Base-by-base conservation (phyloP, 2,888 invertebrate species). In the Augochlorella aurata region DNA sequence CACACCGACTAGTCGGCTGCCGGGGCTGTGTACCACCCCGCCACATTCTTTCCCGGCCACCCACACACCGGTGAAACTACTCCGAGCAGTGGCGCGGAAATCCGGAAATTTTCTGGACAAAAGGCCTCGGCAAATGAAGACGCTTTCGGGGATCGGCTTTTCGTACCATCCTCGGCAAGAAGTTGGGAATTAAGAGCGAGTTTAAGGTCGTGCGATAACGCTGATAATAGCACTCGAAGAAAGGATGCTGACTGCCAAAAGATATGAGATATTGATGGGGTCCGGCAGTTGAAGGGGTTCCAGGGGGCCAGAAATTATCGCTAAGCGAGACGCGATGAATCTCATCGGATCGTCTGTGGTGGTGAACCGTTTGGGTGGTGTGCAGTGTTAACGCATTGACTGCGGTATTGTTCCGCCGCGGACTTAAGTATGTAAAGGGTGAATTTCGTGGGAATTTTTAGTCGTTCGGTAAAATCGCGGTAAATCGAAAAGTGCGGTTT, bases 51-150 rank as follows among this genome's bases (percentile, higher is more conserved):
- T 16, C 21, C 47, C 14, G 5, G 47, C 4, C 66, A 29, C 47
- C 24, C n/a, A 72, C 58, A 78, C 66, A 61, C 58, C 24, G 12
- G 8, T 24, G 2, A 66, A 29, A 29, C 14, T 61, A 38, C 73
- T 50, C 18, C 3, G 49, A 21, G 65, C 82, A 66, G 66, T 12
- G 69, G 68, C 61, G 83, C 68, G 73, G 70, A 82, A 76, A 44
- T 79, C 66, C 61, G 47, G 69, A 75, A 82, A 82, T 82, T 83
- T 82, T 83, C 79, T 45, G 76, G 61, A 83, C 83, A 83, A 82
- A 82, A 76, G 83, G 52, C 24, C 67, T 3, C 14, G 70, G 77
- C 54, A 69, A 79, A 82, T 63, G 83, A 79, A 79, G 79, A 70
- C 74, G 71, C 65, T 65, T 24, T 44, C 45, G 63, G 44, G 58